Conservation (phyloP, 2,888 invertebrate genomes). For the Brassicogethes aeneus region DNA sequence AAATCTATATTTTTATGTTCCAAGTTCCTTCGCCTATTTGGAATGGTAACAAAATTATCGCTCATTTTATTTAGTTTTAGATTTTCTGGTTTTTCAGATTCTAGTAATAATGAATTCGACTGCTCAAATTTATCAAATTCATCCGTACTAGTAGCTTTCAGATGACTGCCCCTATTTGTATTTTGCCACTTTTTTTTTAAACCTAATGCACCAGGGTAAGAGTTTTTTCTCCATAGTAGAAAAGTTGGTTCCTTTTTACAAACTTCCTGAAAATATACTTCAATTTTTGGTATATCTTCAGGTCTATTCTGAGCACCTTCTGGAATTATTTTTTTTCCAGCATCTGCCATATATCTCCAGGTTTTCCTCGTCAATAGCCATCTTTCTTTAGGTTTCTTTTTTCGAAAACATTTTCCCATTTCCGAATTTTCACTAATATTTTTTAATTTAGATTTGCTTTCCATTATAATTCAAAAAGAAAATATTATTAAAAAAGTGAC, state of each 20-base stretch:
- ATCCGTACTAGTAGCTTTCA: slow-evolving; percentile 56
- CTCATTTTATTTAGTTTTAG: slow-evolving; percentile 52
- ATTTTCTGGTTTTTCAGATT: slow-evolving; percentile 43
- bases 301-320: slow-evolving; percentile 63
- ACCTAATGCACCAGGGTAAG: slow-evolving; percentile 65
- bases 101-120: slow-evolving; percentile 21
- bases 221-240: slow-evolving; percentile 73
- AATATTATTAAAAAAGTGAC: too few species aligned
- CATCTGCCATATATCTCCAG: slow-evolving; percentile 90
- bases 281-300: slow-evolving; percentile 72
- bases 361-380: slow-evolving; percentile 85
- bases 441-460: too few species aligned
- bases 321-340: slow-evolving; percentile 77
- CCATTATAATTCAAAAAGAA: too few species aligned
- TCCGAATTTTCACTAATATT: too few species aligned
- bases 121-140: slow-evolving; percentile 46
- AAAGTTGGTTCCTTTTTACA: slow-evolving; percentile 72
- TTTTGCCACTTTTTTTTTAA: slow-evolving; percentile 48
- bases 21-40: slow-evolving; percentile 28
- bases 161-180: slow-evolving; percentile 54
- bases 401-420: slow-evolving; percentile 52
- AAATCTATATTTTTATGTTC: slow-evolving; percentile 12
- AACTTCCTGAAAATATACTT: slow-evolving; percentile 76
- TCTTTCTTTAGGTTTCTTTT: slow-evolving; percentile 62
- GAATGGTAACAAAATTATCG: slow-evolving; percentile 55